phyloP scores from a whole-genome alignment of 2,888 invertebrate species.

The Pristionchus fissidentatus region DNA sequence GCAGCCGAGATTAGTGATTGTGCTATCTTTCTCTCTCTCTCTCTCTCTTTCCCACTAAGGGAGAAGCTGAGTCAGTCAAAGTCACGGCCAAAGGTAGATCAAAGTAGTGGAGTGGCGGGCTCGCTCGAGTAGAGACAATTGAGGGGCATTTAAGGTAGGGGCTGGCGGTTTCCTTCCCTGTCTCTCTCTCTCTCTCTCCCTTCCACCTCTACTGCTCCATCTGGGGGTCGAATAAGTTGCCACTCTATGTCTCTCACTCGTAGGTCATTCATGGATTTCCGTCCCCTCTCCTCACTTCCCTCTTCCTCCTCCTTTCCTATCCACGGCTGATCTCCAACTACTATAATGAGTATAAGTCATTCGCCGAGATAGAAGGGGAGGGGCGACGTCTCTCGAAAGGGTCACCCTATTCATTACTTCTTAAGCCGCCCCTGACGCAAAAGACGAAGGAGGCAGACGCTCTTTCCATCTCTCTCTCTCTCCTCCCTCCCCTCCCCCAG shows the following conservation, averaged over 20 bases:
- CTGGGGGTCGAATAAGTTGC: slow-evolving; percentile 19
- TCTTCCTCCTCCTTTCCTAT: neutral
- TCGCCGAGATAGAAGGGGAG: neutral
- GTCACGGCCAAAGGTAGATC: slow-evolving; percentile 33
- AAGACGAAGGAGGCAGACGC: neutral
- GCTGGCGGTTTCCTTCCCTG: neutral
- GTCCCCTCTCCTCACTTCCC: neutral
- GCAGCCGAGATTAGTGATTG: slow-evolving; percentile 29
- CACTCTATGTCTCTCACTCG: slow-evolving; percentile 6
- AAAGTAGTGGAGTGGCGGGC: too few species aligned
- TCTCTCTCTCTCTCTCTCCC: neutral
- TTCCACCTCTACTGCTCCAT: neutral
- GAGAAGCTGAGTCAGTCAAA: neutral
- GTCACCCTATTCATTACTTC: slow-evolving; percentile 33
- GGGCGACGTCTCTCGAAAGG: neutral
- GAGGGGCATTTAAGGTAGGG: slow-evolving; percentile 22
- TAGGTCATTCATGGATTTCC: slow-evolving; percentile 35
- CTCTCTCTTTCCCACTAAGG: slow-evolving; percentile 17
- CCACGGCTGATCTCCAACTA: neutral
- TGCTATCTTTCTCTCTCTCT: too few species aligned
- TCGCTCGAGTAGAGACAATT: slow-evolving; percentile 26
- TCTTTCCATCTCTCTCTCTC: slow-evolving; percentile 9
- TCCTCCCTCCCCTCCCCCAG: neutral
- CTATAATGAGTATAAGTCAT: neutral
- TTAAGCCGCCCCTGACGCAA: slow-evolving; percentile 6